Evolutionary conservation across 2,113 vertebrate genomes (phyloP).

Genomic region (human (Homo sapiens)): DNA sequence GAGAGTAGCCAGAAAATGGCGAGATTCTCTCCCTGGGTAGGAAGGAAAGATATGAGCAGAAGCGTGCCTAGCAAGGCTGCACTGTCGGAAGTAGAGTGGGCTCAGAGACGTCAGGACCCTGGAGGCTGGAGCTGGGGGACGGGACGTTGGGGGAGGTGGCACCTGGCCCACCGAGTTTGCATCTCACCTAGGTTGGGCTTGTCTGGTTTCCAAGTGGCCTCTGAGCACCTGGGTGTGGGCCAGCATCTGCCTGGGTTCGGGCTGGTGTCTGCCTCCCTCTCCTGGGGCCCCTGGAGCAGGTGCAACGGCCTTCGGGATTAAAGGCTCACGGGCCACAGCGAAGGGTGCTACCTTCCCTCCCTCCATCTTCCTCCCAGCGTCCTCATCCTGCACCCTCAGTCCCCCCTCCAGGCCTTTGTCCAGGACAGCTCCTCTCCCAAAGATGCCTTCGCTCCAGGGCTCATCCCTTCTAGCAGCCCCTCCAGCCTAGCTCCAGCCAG

Average conservation of each 20-base stretch:
- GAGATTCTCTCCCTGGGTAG: no score
- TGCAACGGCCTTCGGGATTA: no score
- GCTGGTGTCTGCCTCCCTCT: neutral
- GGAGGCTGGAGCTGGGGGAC: rapidly evolving
- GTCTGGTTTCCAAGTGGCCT: neutral
- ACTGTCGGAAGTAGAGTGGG: neutral
- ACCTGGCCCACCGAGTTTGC: neutral
- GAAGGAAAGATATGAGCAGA: neutral
- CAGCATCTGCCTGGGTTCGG: no score
- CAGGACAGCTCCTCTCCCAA: rapidly evolving
- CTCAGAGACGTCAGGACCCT: neutral
- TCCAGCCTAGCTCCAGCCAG: neutral
- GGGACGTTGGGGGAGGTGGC: neutral
- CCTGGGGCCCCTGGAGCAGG: neutral
- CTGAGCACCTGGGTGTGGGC: neutral
- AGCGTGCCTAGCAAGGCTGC: neutral
- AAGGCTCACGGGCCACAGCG: neutral
- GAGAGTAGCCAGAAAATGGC: no score
- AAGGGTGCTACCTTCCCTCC: no score
- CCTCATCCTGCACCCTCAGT: neutral
- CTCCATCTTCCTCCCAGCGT: rapidly evolving
- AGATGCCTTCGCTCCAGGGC: neutral
- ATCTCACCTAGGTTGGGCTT: neutral
- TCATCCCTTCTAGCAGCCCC: rapidly evolving
- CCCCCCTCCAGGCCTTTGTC: neutral